phyloP scores from a whole-genome alignment of 2,888 invertebrate genomes.

The Luperina nickerlii region DNA sequence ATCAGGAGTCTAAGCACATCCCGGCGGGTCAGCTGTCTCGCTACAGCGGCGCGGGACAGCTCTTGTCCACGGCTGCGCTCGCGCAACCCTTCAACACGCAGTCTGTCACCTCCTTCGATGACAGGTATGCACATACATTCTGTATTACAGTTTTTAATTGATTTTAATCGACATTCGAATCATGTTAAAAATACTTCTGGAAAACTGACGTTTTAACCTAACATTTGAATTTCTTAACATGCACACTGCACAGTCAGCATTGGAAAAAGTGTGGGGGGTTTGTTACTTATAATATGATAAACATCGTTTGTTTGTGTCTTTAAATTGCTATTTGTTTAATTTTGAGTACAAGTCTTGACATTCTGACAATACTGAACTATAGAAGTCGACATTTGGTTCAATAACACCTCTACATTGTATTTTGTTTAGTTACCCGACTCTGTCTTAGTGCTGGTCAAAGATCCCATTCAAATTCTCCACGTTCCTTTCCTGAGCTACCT shows the following conservation, averaged over 20 bases:
- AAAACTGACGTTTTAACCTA: neutral
- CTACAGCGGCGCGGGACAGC: constrained; percentile 73
- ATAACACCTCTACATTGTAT: neutral
- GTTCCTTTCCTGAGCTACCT: neutral
- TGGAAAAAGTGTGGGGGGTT: neutral
- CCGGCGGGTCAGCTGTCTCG: constrained; percentile 70
- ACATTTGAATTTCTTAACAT: neutral
- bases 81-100: constrained; percentile 46
- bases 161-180: neutral
- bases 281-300: neutral
- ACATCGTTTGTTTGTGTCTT: neutral
- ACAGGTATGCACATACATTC: constrained; percentile 41
- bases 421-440: neutral
- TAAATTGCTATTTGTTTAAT: neutral
- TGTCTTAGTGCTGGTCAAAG: neutral
- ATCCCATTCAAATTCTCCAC: neutral
- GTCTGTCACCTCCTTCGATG: constrained; percentile 56
- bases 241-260: neutral
- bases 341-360: neutral
- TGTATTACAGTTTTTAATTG: neutral
- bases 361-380: neutral
- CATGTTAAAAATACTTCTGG: neutral
- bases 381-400: neutral
- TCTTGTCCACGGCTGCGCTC: constrained; percentile 60
- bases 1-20: constrained; percentile 39